phyloP scores from a whole-genome alignment of 2,797 vertebrate genomes.

The Chiloscyllium punctatum region DNA sequence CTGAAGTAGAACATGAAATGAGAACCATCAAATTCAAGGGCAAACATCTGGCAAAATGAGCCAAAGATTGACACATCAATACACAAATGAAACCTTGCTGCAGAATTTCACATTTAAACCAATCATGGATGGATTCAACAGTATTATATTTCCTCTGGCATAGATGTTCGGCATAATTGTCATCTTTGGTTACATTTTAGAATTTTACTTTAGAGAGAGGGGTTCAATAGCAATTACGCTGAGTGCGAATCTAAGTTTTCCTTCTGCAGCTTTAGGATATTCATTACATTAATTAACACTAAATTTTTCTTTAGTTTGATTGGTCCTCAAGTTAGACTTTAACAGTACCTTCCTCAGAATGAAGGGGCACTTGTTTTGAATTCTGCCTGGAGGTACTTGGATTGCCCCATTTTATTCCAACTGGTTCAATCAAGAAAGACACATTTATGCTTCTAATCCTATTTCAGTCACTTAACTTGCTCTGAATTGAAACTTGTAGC shows the following conservation, averaged over 20 bases:
- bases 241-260: not conserved
- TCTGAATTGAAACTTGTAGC: not conserved
- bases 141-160: not conserved
- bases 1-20: not conserved
- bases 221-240: not conserved
- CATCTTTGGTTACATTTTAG: not conserved
- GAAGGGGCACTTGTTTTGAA: not conserved
- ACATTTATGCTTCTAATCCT: not conserved
- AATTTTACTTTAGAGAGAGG: not conserved
- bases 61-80: not conserved
- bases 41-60: not conserved
- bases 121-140: not conserved
- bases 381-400: not conserved
- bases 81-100: not conserved
- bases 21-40: not conserved
- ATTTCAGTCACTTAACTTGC: not conserved
- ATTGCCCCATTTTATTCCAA: not conserved
- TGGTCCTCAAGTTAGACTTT: not conserved
- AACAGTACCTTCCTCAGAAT: not conserved
- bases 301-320: not conserved
- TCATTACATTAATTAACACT: not conserved
- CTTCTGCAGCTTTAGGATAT: not conserved
- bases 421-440: not conserved
- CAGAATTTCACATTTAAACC: not conserved
- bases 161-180: not conserved